Base-by-base conservation (phyloP, 2,888 invertebrate genomes). In the Watsonalla cultraria region DNA sequence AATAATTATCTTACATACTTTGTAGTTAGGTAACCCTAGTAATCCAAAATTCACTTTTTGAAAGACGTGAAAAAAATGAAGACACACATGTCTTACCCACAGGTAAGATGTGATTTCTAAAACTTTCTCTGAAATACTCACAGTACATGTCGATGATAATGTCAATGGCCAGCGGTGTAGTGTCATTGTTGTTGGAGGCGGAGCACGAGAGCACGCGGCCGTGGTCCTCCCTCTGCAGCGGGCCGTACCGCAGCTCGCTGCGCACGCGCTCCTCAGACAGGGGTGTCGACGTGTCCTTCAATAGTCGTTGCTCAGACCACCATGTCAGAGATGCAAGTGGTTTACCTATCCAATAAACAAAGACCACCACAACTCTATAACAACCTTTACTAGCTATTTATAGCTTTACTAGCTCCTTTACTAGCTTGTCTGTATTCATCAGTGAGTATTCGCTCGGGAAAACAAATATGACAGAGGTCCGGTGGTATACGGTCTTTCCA, bases 131-230 rank as follows among this genome's bases (percentile, higher is more conserved):
- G 37, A 1, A 5, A 42, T 42, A 11, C 94, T 93, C 78, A 94
- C 94, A 86, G 73, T 92, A 92, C 92, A 94, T 93, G 78, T 94
- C 94, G 61, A 95, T 82, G 48, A 92, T 92, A 64, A 95, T 92
- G 57, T 94, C 93, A 61, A 93, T 93, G 58, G 93, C 92, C 62
- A 95, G 91, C 54, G 95, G 94, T 53, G 90, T 79, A 47, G 94
- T 93, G 70, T 92, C 86, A 68, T 94, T 92, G 80, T 94, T 95
- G 84, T 95, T 95, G 63, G 91, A 87, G 47, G 95, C 94, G 69
- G 92, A 92, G 76, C 95, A 95, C 0, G 92, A 92, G 84, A 94
- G 90, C 66, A 93, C 88, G 60, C 90, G 83, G 72, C 94, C 93
- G 55, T 95, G 92, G 82, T 95, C 93, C 63, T 92, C 91, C 45